Evolutionary conservation across 2,888 invertebrate genomes (phyloP).

Genomic region (Blera fallax): DNA sequence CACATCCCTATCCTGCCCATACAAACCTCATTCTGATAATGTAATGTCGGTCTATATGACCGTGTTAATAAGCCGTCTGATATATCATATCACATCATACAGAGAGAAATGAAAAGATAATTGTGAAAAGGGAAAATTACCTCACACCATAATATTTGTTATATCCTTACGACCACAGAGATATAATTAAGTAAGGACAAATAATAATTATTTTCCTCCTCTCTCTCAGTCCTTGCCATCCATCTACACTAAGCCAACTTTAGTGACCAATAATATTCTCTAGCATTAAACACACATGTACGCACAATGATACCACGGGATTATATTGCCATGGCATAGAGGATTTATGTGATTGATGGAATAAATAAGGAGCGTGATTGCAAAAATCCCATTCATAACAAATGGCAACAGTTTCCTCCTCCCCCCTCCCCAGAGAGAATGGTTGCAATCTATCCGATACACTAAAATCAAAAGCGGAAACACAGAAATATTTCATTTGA

Average conservation of each 20-base stretch:
- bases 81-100: not conserved
- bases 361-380: constrained; percentile 9
- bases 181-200: constrained; percentile 5
- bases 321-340: not conserved
- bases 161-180: constrained; percentile 2
- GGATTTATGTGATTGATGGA: constrained; percentile 36
- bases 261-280: constrained; percentile 9
- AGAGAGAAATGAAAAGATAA: not conserved
- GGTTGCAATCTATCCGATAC: not conserved
- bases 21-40: not conserved
- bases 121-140: constrained; percentile 7
- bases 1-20: not conserved
- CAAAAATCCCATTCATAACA: constrained; percentile 1
- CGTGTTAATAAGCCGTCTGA: not conserved
- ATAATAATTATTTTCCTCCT: constrained; percentile 16
- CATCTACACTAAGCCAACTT: not conserved
- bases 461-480: not conserved
- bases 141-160: not conserved
- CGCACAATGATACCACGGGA: not conserved
- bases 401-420: constrained; percentile 6
- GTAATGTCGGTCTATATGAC: not conserved
- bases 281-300: constrained; percentile 2
- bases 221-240: not conserved
- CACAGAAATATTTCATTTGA: not conserved
- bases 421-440: too few relatives aligned